Percentiles rank a stretch among this genome's conserved stretches.
phyloP scores from a whole-genome alignment of 92 coral and sea anemone species.

The Siderastrea siderea region DNA sequence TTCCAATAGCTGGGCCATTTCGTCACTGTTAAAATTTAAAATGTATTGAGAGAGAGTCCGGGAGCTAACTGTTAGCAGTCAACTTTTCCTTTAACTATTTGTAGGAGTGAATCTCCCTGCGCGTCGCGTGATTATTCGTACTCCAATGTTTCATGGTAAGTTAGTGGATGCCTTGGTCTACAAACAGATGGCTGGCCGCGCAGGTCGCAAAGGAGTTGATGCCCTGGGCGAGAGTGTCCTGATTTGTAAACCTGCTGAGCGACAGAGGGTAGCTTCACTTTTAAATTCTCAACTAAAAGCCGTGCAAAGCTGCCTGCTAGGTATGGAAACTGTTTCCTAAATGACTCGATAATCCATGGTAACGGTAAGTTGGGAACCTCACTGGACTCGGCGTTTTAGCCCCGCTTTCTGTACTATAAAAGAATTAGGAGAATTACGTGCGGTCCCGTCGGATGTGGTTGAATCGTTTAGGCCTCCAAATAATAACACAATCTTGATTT shows the following conservation, averaged over 20 bases:
- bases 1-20: not conserved
- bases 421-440: too few species aligned
- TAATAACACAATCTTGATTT: too few species aligned
- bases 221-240: conserved; percentile 95
- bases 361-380: too few species aligned
- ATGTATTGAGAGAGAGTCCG: not conserved
- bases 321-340: conserved; percentile 46
- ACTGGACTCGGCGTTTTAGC: too few species aligned
- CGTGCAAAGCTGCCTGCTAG: conserved; percentile 92
- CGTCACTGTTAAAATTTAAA: not conserved
- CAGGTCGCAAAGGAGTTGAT: conserved; percentile 99
- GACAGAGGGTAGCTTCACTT: conserved; percentile 84
- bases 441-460: too few species aligned
- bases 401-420: too few species aligned
- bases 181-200: conserved; percentile 99
- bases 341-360: too few species aligned
- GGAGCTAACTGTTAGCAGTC: not conserved
- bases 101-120: conserved; percentile 99
- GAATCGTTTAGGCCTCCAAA: too few species aligned
- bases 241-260: conserved; percentile 91
- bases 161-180: conserved; percentile 91
- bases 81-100: not conserved
- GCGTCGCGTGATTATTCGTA: conserved; percentile 96
- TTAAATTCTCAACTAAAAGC: conserved; percentile 90
- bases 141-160: conserved; percentile 97